Conservation (phyloP, 1,140 invertebrate genomes). For the Dinoponera quadriceps region DNA sequence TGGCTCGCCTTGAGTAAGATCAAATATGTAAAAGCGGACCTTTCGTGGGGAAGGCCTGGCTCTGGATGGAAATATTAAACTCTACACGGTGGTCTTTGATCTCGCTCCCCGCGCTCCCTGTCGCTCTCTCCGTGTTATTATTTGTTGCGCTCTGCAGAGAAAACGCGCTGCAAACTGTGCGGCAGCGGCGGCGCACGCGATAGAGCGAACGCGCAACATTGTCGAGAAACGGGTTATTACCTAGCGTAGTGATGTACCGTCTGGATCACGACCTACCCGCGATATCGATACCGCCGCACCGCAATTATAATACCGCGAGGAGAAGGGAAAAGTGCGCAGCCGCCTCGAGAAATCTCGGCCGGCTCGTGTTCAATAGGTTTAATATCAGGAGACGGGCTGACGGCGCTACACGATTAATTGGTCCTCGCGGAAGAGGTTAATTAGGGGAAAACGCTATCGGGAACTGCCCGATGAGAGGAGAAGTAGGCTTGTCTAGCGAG, state of each 20-base stretch:
- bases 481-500: constrained; percentile 1
- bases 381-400: constrained; percentile 20
- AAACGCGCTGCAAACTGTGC: neutral
- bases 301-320: neutral
- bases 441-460: constrained; percentile 57
- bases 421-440: constrained; percentile 58
- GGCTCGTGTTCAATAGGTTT: neutral
- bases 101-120: too few species aligned
- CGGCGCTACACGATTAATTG: constrained; percentile 62
- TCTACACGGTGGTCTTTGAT: too few species aligned
- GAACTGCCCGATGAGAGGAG: constrained; percentile 6
- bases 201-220: neutral
- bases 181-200: neutral
- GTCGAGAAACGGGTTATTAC: neutral
- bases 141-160: neutral
- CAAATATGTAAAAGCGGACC: constrained; percentile 23
- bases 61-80: too few species aligned
- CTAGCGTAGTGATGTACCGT: neutral
- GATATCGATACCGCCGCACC: neutral
- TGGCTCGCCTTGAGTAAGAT: neutral
- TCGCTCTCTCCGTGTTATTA: too few species aligned
- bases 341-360: neutral
- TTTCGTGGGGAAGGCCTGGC: neutral
- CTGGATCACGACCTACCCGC: neutral
- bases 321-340: constrained; percentile 8